Base-by-base conservation (phyloP, 2,888 invertebrate genomes). In the Aporophyla lueneburgensis region DNA sequence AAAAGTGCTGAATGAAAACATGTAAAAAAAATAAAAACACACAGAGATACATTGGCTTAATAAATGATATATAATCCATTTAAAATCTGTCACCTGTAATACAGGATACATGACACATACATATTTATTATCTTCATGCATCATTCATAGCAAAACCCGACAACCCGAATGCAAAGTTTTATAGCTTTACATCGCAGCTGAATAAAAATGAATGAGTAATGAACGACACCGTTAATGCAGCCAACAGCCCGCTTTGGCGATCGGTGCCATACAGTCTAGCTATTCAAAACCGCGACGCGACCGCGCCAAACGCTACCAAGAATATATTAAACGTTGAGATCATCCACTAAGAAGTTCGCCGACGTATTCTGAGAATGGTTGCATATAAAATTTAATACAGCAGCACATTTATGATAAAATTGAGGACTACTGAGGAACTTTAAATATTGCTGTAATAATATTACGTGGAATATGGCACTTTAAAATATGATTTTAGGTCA, bases 281-380 rank as follows among this genome's bases (percentile, higher is more conserved):
- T 21, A 56, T 61, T 79, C 33, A 49, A 63, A 80, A 78, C 70
- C 66, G 72, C 59, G 27, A 66, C 69, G 87, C 67, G 70, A 67
- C 63, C 79, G 83, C 80, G 27, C 76, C 66, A 49, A 71, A n/a
- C 56, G 65, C 67, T 72, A 33, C 58, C 33, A 61, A 51, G 74
- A 74, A 80, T 89, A 77, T 83, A 78, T 67, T 81, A 79, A 81
- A 66, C 74, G 80, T 78, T 92, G 92, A 92, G 89, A 90, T 92
- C 92, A 92, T 90, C 88, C 72, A 68, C 84, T 79, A 66, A 73
- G 76, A 86, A 78, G 81, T 77, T 77, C 63, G 67, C 81, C 75
- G 84, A 65, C 86, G 78, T 85, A 88, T 91, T 90, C 89, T 80
- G 78, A 71, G 88, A 90, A 89, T 74, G 69, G 33, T 14, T 79